These are phyloP conservation scores for Scaptodrosophila lebanonensis DNA, from an alignment of 1,140 invertebrate species.

Conservation along the genomic window DNA sequence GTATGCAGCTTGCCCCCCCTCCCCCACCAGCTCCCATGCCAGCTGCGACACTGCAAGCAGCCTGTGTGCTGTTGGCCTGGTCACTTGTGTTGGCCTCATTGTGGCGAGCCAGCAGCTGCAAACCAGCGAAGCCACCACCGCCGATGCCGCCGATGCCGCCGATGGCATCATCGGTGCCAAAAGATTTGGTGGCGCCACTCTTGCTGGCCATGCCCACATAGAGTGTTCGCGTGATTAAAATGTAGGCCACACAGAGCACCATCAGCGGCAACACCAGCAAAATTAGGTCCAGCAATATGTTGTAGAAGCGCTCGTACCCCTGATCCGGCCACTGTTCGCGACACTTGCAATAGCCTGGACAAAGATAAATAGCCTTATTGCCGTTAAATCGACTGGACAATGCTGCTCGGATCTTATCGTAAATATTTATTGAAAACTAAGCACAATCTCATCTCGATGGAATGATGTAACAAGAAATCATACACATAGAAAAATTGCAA, in stretches of 20 bases:
- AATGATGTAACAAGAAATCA: no score
- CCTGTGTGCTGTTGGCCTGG: neutral
- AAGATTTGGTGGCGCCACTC: constrained; percentile 4
- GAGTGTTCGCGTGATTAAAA: constrained; percentile 84
- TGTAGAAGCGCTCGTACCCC: constrained; percentile 83
- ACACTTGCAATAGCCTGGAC: constrained; percentile 81
- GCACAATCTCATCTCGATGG: no score
- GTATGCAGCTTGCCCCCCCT: constrained; percentile 42
- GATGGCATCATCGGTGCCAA: constrained; percentile 1
- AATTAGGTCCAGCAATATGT: constrained; percentile 84
- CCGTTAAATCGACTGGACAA: no score
- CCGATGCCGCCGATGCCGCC: constrained; percentile 5
- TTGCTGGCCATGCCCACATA: constrained; percentile 81
- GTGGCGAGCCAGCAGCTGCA: neutral
- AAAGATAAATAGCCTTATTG: no score
- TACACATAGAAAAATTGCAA: no score
- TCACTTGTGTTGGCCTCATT: neutral
- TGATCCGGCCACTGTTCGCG: constrained; percentile 84
- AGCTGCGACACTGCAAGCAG: neutral
- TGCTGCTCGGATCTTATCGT: no score
- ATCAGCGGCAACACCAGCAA: constrained; percentile 86
- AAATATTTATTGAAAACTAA: no score
- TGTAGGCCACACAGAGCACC: constrained; percentile 87
- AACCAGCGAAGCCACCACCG: no score
- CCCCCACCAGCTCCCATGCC: constrained; percentile 4